Evolutionary conservation across 2,797 vertebrate genomes (phyloP), one percentile per base, ranked within the genome.

Genomic region (Phrynocephalus forsythii): DNA sequence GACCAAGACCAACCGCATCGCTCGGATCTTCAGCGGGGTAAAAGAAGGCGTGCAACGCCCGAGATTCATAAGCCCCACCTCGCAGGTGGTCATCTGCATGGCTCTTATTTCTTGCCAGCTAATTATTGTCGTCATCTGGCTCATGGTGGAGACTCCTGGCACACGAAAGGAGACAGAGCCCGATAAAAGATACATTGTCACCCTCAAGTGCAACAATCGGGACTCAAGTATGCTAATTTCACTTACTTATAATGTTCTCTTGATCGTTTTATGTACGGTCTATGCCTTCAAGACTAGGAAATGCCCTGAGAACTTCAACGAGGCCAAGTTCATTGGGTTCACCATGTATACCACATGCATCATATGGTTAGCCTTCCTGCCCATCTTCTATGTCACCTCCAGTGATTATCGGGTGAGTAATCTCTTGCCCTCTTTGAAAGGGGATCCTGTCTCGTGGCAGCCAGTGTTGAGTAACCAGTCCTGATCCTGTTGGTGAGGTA

Each of bases 281-380:
- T 99, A 99, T 0, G 99, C 99, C 92, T 99, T 99, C 96, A 99
- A 99, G 97, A 99, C 99, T 30, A 96, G 99, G 78, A 99, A 99
- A 96, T 99, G 99, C 93, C 99, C 99, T 0, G 99, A 99, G 93
- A 99, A 99, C 95, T 99, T 99, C 97, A 99, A 99, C 0, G 99
- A 99, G 95, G 99, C 99, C 95, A 99, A 99, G 94, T 99, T 99
- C 95, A 99, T 99, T 0, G 99, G 99, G 26, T 99, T 99, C 94
- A 99, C 99, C 93, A 99, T 99, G 99, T 99, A 99, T 93, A 99
- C 99, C 1, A 99, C 99, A 83, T 99, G 99, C 95, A 99, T 99
- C 97, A 99, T 99, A 97, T 99, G 99, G 99, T 97, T 99, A 82
- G 99, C 99, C 72, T 99, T 99, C 95, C 97, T 99, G 95, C 99